Conservation (phyloP, 1,140 invertebrate genomes). For the Ceratosolen solmsi region DNA sequence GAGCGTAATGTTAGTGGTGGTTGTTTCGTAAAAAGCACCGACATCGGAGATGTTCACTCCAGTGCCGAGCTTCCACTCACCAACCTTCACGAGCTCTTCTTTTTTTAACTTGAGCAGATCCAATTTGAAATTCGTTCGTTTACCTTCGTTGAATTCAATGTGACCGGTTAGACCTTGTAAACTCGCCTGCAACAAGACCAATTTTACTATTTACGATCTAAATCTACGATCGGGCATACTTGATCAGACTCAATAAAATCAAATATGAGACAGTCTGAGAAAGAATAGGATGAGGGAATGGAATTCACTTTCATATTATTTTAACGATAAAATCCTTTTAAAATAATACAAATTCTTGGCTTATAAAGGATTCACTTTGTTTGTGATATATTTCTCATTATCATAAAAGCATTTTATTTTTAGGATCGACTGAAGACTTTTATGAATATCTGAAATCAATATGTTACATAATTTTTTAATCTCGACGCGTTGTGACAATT, state of each 20-base stretch:
- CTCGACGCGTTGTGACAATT: too few species aligned
- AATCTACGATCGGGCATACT: conserved; percentile 5
- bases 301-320: conserved; percentile 3
- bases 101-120: conserved; percentile 88
- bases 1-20: conserved; percentile 89
- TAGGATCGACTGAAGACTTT: neutral
- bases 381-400: conserved; percentile 30
- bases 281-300: neutral
- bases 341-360: conserved; percentile 34
- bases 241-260: conserved; percentile 10
- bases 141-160: conserved; percentile 89
- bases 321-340: conserved; percentile 43
- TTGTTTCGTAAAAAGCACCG: conserved; percentile 88
- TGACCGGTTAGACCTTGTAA: conserved; percentile 90
- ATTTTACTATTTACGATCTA: conserved; percentile 2
- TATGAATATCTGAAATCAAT: neutral
- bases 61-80: conserved; percentile 83
- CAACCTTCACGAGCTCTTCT: conserved; percentile 84
- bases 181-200: conserved; percentile 76
- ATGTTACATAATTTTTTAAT: too few species aligned
- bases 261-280: neutral
- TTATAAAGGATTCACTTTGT: neutral
- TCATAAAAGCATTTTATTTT: conserved; percentile 1
- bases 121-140: conserved; percentile 86
- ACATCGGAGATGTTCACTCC: conserved; percentile 89